Evolutionary conservation across 2,113 vertebrate genomes (phyloP), one percentile per base, ranked within the genome.

Genomic region (Catagonus wagneri): DNA sequence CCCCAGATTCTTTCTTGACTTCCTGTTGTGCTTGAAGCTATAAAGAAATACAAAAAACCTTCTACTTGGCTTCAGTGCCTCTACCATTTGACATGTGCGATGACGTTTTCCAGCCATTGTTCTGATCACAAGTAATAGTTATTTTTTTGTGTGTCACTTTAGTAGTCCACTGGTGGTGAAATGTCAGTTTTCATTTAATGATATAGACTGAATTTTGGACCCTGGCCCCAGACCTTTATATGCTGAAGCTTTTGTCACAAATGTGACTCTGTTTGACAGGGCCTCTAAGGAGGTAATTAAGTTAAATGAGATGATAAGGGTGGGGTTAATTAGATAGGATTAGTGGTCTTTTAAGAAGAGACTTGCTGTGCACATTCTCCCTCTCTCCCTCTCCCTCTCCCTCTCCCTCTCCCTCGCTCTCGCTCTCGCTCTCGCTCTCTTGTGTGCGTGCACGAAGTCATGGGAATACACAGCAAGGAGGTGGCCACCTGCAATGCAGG

Each of bases 151-250:
- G 22, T 81, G 17, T 81, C 7, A 58, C 32, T 16, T 69, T 34
- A 80, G 39, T 90, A 83, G 58, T 76, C 34, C 15, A 39, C 23
- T 54, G 23, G 68, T 94, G 69, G 50, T 34, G 32, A 90, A 66
- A 68, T 92, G 29, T 58, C n/a, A 87, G 39, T 90, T 95, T 95
- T 79, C 75, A 75, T 75, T 88, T 96, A 94, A 74, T 94, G 29
- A 39, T 72, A 19, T 25, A n/a, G 29, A 71, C 60, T 84, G 66
- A 58, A 89, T 79, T 68, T 20, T 88, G 25, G 23, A 1, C n/a
- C 29, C n/a, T 12, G 14, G 17, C n/a, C 3, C n/a, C 3, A 58
- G 19, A 34, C n/a, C n/a, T 83, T 89, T 72, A 44, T 25, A 52
- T 63, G n/a, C 81, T 84, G 60, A 90, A 83, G 6, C 15, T 50